phyloP scores from a whole-genome alignment of 2,797 vertebrate species.

The Synaphobranchus kaupii region DNA sequence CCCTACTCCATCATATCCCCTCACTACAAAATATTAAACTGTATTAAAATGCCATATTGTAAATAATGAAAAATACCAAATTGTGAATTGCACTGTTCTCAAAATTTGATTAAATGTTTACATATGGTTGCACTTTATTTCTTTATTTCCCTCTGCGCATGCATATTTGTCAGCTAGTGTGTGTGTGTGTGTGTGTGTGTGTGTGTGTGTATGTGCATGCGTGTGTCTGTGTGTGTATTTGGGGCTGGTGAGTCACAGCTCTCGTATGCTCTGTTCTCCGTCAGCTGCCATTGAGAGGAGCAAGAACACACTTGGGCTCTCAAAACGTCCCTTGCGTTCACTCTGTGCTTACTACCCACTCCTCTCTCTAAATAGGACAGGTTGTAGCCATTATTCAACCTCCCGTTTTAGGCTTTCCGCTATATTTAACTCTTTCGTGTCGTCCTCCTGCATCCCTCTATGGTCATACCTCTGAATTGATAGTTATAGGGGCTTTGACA shows the following conservation, averaged over 20 bases:
- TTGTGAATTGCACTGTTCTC: background rate
- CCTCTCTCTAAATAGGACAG: slow-evolving; percentile 38
- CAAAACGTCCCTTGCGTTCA: background rate
- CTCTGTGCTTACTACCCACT: slow-evolving; percentile 19
- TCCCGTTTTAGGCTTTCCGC: slow-evolving; percentile 9
- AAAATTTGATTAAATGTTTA: slow-evolving; percentile 18
- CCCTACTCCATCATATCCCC: background rate
- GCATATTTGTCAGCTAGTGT: background rate
- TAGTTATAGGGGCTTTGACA: background rate
- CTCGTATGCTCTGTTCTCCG: slow-evolving; percentile 35
- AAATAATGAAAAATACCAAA: background rate
- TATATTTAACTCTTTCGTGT: background rate
- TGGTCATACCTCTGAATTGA: background rate
- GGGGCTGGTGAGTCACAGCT: slow-evolving; percentile 30
- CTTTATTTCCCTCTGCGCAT: background rate
- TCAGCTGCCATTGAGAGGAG: slow-evolving; percentile 36
- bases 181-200: background rate
- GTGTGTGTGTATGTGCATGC: background rate
- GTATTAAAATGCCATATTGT: background rate
- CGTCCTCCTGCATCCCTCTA: background rate
- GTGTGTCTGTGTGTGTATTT: slow-evolving; percentile 29
- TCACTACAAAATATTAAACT: background rate
- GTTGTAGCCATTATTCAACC: slow-evolving; percentile 35
- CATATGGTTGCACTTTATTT: slow-evolving; percentile 9
- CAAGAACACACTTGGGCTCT: slow-evolving; percentile 36